These are phyloP conservation scores for Schrankia costaestrigalis DNA, from an alignment of 2,888 invertebrate genomes.

Conservation along the genomic window DNA sequence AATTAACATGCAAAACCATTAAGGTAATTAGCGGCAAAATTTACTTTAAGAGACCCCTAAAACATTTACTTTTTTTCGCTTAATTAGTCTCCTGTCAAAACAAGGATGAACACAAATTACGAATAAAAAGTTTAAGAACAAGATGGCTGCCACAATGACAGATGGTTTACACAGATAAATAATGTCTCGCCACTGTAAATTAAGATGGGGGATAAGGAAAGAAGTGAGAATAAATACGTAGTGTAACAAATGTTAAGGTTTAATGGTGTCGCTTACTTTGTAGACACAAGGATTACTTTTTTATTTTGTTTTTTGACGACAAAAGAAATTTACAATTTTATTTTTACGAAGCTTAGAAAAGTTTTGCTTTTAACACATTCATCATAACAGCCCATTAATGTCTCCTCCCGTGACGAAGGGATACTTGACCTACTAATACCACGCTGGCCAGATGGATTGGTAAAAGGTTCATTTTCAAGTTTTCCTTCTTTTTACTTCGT, in stretches of 20 bases:
- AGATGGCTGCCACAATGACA: constrained; percentile 60
- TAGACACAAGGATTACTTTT: constrained; percentile 25
- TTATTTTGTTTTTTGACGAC: constrained; percentile 8
- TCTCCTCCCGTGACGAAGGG: too few relatives aligned
- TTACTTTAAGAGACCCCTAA: constrained; percentile 14
- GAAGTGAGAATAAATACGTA: constrained; percentile 32
- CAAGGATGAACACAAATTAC: constrained; percentile 47
- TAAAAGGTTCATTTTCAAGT: too few relatives aligned
- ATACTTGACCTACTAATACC: too few relatives aligned
- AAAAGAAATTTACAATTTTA: neutral
- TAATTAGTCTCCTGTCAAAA: constrained; percentile 40
- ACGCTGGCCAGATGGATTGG: too few relatives aligned
- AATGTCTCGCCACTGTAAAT: constrained; percentile 60
- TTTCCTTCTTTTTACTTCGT: too few relatives aligned
- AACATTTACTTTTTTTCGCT: constrained; percentile 31
- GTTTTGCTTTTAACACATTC: neutral
- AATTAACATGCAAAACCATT: constrained; percentile 32
- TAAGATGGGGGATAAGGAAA: constrained; percentile 28
- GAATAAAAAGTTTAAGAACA: constrained; percentile 45
- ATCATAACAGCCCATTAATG: too few relatives aligned
- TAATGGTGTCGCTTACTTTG: constrained; percentile 15
- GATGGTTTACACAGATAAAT: constrained; percentile 70
- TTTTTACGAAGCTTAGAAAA: neutral
- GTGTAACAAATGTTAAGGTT: constrained; percentile 21
- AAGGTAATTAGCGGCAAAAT: constrained; percentile 28